Evolutionary conservation across 2,113 vertebrate genomes (phyloP).

Genomic region (Eurystomus gularis): DNA sequence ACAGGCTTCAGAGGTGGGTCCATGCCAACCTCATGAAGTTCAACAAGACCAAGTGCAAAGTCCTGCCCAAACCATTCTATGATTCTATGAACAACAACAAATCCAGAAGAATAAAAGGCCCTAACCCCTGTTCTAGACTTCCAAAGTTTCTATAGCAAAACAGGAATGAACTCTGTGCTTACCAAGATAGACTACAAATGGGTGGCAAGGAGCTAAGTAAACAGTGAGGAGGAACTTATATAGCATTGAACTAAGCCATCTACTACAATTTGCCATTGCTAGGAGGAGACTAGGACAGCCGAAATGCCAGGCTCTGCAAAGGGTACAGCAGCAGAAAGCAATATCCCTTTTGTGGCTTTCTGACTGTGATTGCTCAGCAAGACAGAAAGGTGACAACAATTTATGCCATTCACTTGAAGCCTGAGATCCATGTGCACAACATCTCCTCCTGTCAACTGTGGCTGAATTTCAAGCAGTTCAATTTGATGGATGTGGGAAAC

Average conservation of each 20-base stretch:
- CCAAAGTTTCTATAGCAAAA: not conserved
- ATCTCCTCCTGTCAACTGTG: not conserved
- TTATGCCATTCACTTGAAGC: not conserved
- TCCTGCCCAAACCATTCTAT: no score
- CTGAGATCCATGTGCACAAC: not conserved
- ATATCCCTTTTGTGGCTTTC: not conserved
- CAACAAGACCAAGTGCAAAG: no score
- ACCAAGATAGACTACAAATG: not conserved
- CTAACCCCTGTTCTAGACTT: not conserved
- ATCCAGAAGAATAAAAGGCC: not conserved
- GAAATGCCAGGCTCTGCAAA: not conserved
- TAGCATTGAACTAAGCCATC: not conserved
- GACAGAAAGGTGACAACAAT: not conserved
- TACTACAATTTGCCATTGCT: not conserved
- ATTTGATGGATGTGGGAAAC: not conserved
- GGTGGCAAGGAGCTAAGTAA: not conserved
- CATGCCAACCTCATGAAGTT: no score
- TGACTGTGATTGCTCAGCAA: not conserved
- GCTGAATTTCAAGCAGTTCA: not conserved
- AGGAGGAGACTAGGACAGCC: not conserved
- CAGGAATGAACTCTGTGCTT: not conserved
- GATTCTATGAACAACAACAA: not conserved
- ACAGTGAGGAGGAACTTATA: no score
- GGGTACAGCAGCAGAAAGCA: not conserved
- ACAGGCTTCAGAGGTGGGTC: no score